Percentiles rank a stretch among this genome's conserved stretches.
Evolutionary conservation across 2,113 vertebrate species (phyloP).

Genomic region (Upupa epops): DNA sequence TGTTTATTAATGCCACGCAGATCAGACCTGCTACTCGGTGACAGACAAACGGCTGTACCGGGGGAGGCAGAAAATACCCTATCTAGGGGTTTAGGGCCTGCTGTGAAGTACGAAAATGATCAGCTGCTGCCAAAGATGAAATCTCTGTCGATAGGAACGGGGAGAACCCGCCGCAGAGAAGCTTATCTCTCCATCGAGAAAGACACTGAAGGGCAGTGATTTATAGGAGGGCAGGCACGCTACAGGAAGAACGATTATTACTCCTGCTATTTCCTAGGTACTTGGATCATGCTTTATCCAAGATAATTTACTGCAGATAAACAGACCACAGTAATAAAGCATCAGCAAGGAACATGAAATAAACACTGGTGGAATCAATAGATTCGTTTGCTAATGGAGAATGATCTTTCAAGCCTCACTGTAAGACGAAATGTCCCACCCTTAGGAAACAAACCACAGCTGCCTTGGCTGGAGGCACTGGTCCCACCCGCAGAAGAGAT

Average conservation of each 20-base stretch:
- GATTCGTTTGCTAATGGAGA: background rate
- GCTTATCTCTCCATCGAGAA: slow-evolving; percentile 6
- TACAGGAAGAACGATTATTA: background rate
- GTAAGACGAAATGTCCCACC: background rate
- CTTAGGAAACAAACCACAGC: background rate
- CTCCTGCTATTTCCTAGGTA: background rate
- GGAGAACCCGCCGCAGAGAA: background rate
- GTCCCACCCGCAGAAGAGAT: background rate
- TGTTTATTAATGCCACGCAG: background rate
- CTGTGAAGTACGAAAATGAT: slow-evolving; percentile 57
- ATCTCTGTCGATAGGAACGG: background rate
- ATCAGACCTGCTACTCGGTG: slow-evolving; percentile 17
- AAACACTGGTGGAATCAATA: background rate
- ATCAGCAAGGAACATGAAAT: background rate
- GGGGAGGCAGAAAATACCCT: background rate
- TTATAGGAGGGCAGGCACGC: background rate
- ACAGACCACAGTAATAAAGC: background rate
- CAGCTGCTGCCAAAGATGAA: slow-evolving; percentile 29
- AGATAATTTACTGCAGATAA: background rate
- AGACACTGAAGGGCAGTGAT: slow-evolving; percentile 13
- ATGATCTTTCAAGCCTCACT: background rate
- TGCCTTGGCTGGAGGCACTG: background rate
- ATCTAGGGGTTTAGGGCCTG: slow-evolving; percentile 25
- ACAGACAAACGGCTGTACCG: slow-evolving; percentile 40
- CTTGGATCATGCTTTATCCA: background rate